phyloP scores from a whole-genome alignment of 2,113 vertebrate species.

The Pelmatolapia mariae region DNA sequence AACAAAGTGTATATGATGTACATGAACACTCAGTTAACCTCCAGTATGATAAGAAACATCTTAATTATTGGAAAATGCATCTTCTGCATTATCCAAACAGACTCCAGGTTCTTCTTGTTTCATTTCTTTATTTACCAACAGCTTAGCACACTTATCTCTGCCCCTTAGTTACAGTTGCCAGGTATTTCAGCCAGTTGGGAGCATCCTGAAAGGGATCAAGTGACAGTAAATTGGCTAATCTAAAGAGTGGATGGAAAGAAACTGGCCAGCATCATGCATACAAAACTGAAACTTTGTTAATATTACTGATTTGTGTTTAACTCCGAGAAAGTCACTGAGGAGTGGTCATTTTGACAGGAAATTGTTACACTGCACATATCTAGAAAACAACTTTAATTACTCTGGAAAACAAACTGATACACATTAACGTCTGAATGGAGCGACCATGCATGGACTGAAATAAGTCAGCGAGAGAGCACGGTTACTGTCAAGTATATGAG shows the following conservation, averaged over 20 bases:
- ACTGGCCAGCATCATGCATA: not conserved
- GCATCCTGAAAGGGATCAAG: slow-evolving; percentile 73
- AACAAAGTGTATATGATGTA: not conserved
- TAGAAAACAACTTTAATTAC: not conserved
- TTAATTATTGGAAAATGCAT: not conserved
- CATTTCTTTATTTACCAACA: slow-evolving; percentile 64
- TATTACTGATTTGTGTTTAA: not conserved
- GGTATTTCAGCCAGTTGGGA: slow-evolving; percentile 72
- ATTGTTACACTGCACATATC: not conserved
- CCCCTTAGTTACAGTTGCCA: slow-evolving; percentile 85
- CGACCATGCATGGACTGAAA: not conserved
- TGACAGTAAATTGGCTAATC: slow-evolving; percentile 27
- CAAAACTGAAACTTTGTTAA: not conserved
- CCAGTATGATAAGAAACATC: not conserved
- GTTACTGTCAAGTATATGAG: not conserved
- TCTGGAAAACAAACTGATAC: not conserved
- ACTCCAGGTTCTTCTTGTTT: not conserved
- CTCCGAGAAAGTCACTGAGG: not conserved
- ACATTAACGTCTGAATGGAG: not conserved
- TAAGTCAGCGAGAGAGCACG: rapidly evolving
- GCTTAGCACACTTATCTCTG: slow-evolving; percentile 72
- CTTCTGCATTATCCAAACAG: not conserved
- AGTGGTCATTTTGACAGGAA: not conserved
- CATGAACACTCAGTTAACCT: not conserved
- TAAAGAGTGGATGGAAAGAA: not conserved